Conservation (phyloP, 2,113 vertebrate species). For the Labeo rohita region DNA sequence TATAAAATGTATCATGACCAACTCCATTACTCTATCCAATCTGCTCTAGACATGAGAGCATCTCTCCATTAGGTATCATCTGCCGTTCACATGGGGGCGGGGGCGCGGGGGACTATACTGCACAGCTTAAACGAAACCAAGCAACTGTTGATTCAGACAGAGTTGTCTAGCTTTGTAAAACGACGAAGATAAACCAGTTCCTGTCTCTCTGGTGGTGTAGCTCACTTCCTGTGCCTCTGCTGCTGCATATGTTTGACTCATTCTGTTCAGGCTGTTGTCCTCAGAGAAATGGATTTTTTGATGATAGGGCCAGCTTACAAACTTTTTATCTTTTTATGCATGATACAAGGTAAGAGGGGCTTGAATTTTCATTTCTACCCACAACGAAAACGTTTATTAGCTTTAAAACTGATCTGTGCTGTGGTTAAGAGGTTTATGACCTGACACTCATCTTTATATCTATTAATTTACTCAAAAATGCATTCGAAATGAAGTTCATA, state of each 20-base stretch:
- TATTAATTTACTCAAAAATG: neutral
- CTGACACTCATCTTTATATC: neutral
- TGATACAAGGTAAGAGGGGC: slow-evolving; percentile 68
- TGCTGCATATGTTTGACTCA: neutral
- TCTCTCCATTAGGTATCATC: neutral
- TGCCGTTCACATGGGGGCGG: neutral
- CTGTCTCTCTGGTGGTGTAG: slow-evolving; percentile 45
- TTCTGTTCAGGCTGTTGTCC: neutral
- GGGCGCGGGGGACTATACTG: too few species aligned
- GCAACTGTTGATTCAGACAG: slow-evolving; percentile 1
- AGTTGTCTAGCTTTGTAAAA: neutral
- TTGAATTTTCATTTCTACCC: slow-evolving; percentile 7
- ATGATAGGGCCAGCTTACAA: slow-evolving; percentile 37
- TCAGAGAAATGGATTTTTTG: slow-evolving; percentile 60
- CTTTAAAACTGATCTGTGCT: neutral
- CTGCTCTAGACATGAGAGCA: neutral
- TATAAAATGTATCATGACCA: neutral
- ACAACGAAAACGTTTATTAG: neutral
- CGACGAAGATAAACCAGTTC: slow-evolving; percentile 2
- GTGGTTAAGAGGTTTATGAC: neutral
- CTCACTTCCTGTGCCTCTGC: slow-evolving; percentile 44
- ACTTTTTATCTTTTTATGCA: slow-evolving; percentile 59
- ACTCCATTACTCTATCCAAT: neutral
- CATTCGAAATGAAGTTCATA: neutral
- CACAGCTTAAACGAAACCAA: neutral